phyloP scores from a whole-genome alignment of 2,888 invertebrate species.

The Hydraecia micacea region DNA sequence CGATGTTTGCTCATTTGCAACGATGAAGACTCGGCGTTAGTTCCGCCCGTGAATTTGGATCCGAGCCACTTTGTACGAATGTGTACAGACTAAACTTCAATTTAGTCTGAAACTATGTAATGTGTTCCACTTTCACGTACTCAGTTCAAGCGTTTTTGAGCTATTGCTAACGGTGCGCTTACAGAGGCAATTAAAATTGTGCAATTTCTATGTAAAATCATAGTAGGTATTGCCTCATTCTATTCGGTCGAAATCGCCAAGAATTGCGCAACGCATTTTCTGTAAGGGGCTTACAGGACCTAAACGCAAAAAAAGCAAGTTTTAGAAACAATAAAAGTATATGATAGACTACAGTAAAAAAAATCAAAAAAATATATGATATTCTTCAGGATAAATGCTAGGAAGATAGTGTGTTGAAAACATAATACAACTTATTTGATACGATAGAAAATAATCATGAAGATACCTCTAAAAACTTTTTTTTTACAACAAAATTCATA shows the following conservation, averaged over 20 bases:
- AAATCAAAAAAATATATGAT: too few species aligned
- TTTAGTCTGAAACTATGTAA: constrained; percentile 42
- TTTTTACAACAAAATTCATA: too few species aligned
- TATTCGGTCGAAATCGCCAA: too few species aligned
- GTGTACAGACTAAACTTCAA: constrained; percentile 44
- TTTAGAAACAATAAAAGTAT: too few species aligned
- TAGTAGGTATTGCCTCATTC: neutral
- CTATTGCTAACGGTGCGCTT: neutral
- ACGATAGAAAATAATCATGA: too few species aligned
- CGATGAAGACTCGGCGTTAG: constrained; percentile 23
- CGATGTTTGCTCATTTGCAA: constrained; percentile 51
- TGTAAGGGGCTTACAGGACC: too few species aligned
- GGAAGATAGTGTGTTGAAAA: too few species aligned
- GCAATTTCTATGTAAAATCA: neutral
- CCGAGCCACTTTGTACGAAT: constrained; percentile 34
- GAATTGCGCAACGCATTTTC: neutral
- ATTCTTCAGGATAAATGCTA: too few species aligned
- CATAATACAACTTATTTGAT: too few species aligned
- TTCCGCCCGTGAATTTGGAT: constrained; percentile 37
- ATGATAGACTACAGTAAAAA: too few species aligned
- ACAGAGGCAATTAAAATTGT: neutral
- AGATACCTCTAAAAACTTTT: too few species aligned
- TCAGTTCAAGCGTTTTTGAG: constrained; percentile 14
- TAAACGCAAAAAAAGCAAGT: too few species aligned
- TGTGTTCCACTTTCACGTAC: constrained; percentile 10